Evolutionary conservation across 2,113 vertebrate species (phyloP).

Genomic region (Antennarius striatus): DNA sequence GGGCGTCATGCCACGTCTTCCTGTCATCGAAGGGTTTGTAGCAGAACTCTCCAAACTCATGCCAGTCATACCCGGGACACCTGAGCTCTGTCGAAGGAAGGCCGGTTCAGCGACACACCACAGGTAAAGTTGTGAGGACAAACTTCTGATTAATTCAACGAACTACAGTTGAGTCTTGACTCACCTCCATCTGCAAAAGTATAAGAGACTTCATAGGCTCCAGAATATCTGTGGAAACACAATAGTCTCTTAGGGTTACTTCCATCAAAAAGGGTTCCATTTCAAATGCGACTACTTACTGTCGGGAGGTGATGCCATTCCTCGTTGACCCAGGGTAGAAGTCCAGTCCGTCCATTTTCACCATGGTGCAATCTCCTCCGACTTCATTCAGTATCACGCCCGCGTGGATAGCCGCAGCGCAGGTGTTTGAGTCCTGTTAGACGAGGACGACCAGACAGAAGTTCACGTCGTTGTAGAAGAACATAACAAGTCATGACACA

Average conservation of each 20-base stretch:
- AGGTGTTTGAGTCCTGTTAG: constrained; percentile 80
- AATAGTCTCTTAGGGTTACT: no score
- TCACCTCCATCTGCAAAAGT: constrained; percentile 79
- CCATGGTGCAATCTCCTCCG: constrained; percentile 79
- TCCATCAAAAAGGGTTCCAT: constrained; percentile 1
- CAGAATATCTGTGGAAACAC: constrained; percentile 58
- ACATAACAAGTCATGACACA: background rate
- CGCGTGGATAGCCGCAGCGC: constrained; percentile 80
- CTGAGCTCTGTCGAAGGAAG: constrained; percentile 70
- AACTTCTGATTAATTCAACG: background rate
- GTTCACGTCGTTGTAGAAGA: no score
- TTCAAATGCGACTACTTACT: constrained; percentile 52
- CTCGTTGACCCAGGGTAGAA: constrained; percentile 75
- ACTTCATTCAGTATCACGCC: constrained; percentile 74
- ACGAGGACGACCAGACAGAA: background rate
- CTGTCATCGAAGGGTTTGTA: constrained; percentile 76
- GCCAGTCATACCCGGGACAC: constrained; percentile 79
- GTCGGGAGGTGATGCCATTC: constrained; percentile 76
- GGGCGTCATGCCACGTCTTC: constrained; percentile 73
- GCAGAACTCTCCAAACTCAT: constrained; percentile 82
- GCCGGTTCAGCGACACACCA: background rate
- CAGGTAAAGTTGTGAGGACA: background rate
- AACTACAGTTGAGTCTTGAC: constrained; percentile 7
- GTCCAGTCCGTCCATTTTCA: constrained; percentile 70
- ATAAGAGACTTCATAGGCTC: constrained; percentile 69